phyloP scores from a whole-genome alignment of 1,140 invertebrate genomes.

The Lordiphosa clarofinis region DNA sequence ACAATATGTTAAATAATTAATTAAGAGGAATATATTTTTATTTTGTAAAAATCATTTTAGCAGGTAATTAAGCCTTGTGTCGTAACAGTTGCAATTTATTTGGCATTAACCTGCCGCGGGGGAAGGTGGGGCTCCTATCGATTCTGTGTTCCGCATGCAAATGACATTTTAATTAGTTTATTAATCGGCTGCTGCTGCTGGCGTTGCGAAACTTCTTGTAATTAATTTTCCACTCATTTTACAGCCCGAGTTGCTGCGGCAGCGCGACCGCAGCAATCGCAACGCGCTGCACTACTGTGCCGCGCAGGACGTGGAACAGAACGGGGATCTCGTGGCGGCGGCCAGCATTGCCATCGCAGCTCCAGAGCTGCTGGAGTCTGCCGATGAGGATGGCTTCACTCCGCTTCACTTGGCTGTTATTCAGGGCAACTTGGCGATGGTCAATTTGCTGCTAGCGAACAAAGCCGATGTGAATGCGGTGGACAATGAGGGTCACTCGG shows the following conservation, averaged over 20 bases:
- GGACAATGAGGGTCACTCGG: conserved; percentile 96
- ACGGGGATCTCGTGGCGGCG: conserved; percentile 82
- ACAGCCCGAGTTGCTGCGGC: conserved; percentile 83
- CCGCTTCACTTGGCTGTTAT: conserved; percentile 95
- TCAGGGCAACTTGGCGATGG: conserved; percentile 91
- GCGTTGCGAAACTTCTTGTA: conserved; percentile 2
- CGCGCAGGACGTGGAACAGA: conserved; percentile 80
- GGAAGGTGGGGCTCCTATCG: not conserved
- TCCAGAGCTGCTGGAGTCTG: conserved; percentile 88
- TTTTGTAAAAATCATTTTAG: conserved; percentile 38
- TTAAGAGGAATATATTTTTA: conserved; percentile 12
- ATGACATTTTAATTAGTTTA: conserved; percentile 78
- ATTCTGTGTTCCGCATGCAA: conserved; percentile 42
- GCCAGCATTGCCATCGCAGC: conserved; percentile 85
- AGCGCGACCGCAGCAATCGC: conserved; percentile 90
- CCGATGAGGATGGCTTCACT: conserved; percentile 96
- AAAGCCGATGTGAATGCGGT: conserved; percentile 92
- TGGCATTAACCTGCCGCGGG: conserved; percentile 16
- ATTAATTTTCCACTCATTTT: conserved; percentile 8
- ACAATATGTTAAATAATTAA: conserved; percentile 64
- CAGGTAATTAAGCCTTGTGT: conserved; percentile 47
- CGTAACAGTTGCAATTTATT: conserved; percentile 44
- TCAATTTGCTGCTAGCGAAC: conserved; percentile 89
- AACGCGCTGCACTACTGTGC: conserved; percentile 95
- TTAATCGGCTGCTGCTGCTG: conserved; percentile 43